These are phyloP conservation scores for Chrysomela aeneicollis DNA, from an alignment of 2,888 invertebrate species.

Conservation along the genomic window DNA sequence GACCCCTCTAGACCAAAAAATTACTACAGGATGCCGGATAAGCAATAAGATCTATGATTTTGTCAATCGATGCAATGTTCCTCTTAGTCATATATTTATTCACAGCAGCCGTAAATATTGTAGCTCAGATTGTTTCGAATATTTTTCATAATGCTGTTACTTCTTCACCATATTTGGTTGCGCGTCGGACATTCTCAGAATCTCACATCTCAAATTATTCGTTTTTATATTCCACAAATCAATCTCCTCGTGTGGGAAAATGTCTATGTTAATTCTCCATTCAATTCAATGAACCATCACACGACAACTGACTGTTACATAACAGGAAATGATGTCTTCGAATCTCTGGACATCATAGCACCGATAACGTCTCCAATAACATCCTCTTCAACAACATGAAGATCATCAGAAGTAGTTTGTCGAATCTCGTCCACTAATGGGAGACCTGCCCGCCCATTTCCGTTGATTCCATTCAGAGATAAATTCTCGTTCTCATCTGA, in stretches of 20 bases:
- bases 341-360: slow-evolving; percentile 9
- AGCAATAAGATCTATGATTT: too few species aligned
- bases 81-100: too few species aligned
- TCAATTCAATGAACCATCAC: slow-evolving; percentile 10
- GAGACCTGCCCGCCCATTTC: slow-evolving; percentile 31
- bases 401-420: slow-evolving; percentile 14
- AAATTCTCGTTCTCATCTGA: slow-evolving; percentile 20
- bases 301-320: slow-evolving; percentile 8
- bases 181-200: not conserved
- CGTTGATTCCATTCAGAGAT: slow-evolving; percentile 31
- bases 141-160: not conserved
- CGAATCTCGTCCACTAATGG: slow-evolving; percentile 25
- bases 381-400: slow-evolving; percentile 11
- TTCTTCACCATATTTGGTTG: not conserved
- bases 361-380: slow-evolving; percentile 22
- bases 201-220: not conserved
- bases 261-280: not conserved
- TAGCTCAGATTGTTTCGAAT: not conserved
- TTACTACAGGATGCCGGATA: too few species aligned
- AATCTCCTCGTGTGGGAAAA: not conserved
- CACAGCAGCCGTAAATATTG: not conserved
- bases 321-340: slow-evolving; percentile 20
- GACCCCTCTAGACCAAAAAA: too few species aligned
- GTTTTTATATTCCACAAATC: not conserved
- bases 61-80: too few species aligned